Evolutionary conservation across 1,140 invertebrate species (phyloP), one percentile per base, ranked within the genome.

Genomic region (Procambarus clarkii): DNA sequence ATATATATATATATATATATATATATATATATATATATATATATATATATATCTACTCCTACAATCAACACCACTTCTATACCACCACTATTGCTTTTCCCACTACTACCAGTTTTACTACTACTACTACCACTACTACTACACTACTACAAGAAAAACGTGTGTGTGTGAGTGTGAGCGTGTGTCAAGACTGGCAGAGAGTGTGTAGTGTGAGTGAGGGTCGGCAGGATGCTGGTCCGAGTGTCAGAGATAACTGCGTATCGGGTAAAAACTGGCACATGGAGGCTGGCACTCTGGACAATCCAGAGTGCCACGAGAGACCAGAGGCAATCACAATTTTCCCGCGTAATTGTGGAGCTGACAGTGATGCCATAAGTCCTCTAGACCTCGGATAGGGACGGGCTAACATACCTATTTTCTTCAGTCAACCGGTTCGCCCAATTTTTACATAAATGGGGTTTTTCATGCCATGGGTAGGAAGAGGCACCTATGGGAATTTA

Each of bases 321-420:
- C 50, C 80, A 60, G n/a, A n/a, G n/a, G 54, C 80, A 82, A 82
- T 82, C 80, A 82, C 80, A 82, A 82, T 82, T 82, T 82, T 82
- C 80, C 18, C 18, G 9, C 48, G 78, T 80, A 48, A n/a, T 80
- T 80, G 78, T 80, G 45, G 9, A 50, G 78, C 45, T 80, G 78
- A 46, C 78, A 50, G 78, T 46, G 78, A 80, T 80, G 21, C 78
- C 48, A 80, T 48, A 50, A 50, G 45, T 50, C n/a, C 76, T 46
- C 76, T 34, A 34, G 34, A 34, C 34, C 34, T 34, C 0, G 45
- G 0, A 45, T 5, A 13, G 76, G 24, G 11, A 24, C 9, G 7
- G 44, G 44, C 11, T 34, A 13, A 24, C 21, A 34, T 34, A 54
- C 4, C 50, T 54, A 9, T 54, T 54, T 54, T 54, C 50, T 54